Conservation (phyloP, 2,888 invertebrate genomes). For the Agriopis leucophaearia region DNA sequence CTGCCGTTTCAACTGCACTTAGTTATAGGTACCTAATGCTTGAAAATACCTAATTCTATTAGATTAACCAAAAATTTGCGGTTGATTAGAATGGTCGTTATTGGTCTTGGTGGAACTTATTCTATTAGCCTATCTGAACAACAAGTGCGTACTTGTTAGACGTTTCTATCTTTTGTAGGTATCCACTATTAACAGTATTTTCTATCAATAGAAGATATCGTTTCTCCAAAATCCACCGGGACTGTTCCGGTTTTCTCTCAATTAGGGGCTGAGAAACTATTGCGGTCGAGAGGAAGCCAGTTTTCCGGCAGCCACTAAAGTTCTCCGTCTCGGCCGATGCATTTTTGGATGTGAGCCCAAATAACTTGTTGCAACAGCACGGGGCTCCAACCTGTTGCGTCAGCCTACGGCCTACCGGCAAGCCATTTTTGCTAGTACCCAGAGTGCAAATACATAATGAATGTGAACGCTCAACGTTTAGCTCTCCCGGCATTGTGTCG, state of each 20-base stretch:
- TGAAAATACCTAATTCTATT: no score
- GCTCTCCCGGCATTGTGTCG: conserved; percentile 66
- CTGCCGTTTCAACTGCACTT: no score
- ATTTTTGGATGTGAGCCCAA: conserved; percentile 86
- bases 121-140: no score
- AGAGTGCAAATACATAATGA: conserved; percentile 82
- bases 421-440: conserved; percentile 78
- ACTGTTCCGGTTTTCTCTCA: conserved; percentile 42
- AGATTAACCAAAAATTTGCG: no score
- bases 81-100: no score
- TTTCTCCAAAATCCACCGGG: conserved; percentile 37
- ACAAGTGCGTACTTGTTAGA: no score
- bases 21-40: no score
- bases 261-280: conserved; percentile 58
- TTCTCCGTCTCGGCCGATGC: conserved; percentile 78
- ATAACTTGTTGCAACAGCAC: conserved; percentile 80
- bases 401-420: conserved; percentile 65
- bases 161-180: no score
- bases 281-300: conserved; percentile 64
- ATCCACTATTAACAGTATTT: no score
- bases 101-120: no score
- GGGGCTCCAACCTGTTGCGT: conserved; percentile 79
- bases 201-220: conserved; percentile 17
- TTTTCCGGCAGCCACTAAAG: conserved; percentile 58
- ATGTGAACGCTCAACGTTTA: conserved; percentile 73